Conservation (phyloP, 2,797 vertebrate genomes). For the Lithobates sylvaticus region DNA sequence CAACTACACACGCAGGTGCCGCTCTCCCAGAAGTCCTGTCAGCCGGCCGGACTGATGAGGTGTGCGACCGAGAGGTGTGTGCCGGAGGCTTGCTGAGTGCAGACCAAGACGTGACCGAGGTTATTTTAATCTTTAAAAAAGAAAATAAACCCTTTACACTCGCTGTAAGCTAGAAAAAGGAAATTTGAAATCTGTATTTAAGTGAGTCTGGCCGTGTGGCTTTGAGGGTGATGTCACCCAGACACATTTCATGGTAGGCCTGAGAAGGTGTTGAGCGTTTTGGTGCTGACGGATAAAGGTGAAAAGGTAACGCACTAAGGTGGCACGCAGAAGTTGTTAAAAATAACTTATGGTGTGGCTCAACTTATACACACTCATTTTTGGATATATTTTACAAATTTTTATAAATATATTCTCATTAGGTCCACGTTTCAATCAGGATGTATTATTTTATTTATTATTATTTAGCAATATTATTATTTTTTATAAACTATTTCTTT, state of each 20-base stretch:
- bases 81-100: neutral
- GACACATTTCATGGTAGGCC: neutral
- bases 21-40: conserved; percentile 9
- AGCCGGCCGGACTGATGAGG: conserved; percentile 19
- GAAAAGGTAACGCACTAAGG: neutral
- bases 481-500: too few relatives aligned
- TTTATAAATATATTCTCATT: too few relatives aligned
- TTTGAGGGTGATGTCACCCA: neutral
- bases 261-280: neutral
- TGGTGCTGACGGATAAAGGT: neutral
- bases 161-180: neutral
- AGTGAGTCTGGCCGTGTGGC: too few relatives aligned
- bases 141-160: neutral
- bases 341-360: neutral
- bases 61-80: conserved; percentile 13
- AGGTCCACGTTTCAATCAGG: too few relatives aligned
- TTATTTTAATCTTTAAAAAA: conserved; percentile 4
- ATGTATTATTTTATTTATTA: too few relatives aligned
- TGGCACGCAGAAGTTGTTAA: neutral
- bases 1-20: conserved; percentile 18
- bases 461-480: too few relatives aligned
- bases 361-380: too few relatives aligned
- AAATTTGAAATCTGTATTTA: neutral
- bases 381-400: too few relatives aligned
- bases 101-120: neutral